Base-by-base conservation (phyloP, 2,797 vertebrate genomes). In the Helarctos malayanus region DNA sequence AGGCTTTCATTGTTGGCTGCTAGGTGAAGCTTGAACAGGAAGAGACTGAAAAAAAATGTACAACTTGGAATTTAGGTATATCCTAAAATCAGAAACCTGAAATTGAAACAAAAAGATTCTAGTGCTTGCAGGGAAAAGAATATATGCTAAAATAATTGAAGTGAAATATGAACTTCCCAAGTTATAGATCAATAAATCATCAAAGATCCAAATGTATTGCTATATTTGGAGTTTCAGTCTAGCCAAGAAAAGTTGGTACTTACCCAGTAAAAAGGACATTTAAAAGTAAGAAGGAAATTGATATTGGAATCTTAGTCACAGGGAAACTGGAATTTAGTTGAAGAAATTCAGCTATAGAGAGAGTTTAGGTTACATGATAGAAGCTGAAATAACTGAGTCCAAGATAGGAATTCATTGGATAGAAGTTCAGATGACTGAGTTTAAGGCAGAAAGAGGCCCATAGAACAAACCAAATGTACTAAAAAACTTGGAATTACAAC, bases 111-210 rank as follows among this genome's bases (percentile, higher is more conserved):
- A 84, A 45, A 84, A 41, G 2, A 7, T 80, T 89, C 5, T 65
- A 35, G 38, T 78, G 8, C 32, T 89, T 85, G 65, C n/a, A 94
- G 3, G 57, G 56, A 71, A 68, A 71, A 19, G 1, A 73, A 65
- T 95, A 49, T 78, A 19, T 65, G 38, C 14, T 56, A 75, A 86
- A 73, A 95, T n/a, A 93, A 35, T 75, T 45, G 3, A 79, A 69
- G 16, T 54, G 25, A 57, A 92, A 80, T 59, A 71, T 59, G 49
- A 97, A 85, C 2, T 87, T 65, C 4, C 6, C 15, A 91, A 76
- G 29, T 65, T 93, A 56, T 27, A 90, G 78, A 94, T 76, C 35
- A 92, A 78, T 71, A 83, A 71, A 79, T 94, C 9, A 91, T 86
- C 32, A 45, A 75, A 89, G 23, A 65, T 75, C 29, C 7, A 87